Conservation (phyloP, 2,797 vertebrate species). For the Bradypodion ventrale region DNA sequence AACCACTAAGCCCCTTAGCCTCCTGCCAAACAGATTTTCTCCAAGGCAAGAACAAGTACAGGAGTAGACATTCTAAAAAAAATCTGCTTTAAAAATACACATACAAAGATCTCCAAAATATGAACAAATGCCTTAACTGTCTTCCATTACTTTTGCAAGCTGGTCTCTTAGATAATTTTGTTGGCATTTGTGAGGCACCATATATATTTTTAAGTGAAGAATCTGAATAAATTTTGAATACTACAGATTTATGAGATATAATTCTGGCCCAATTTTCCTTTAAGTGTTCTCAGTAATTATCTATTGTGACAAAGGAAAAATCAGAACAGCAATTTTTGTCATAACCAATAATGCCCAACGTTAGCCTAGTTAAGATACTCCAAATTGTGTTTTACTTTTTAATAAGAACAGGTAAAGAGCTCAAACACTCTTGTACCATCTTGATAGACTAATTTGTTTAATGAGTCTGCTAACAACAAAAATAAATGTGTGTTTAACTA, state of each 20-base stretch:
- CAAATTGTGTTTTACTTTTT: not conserved
- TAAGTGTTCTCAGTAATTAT: not conserved
- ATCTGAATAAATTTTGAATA: not conserved
- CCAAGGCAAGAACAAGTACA: not conserved
- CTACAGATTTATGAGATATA: not conserved
- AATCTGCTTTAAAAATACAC: not conserved
- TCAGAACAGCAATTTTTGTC: constrained; percentile 8
- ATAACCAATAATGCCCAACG: not conserved
- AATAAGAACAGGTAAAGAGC: not conserved
- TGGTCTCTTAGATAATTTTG: not conserved
- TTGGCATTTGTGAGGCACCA: not conserved
- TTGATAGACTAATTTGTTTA: not conserved
- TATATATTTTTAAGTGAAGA: not conserved
- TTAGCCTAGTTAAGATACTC: not conserved
- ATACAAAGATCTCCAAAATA: not conserved
- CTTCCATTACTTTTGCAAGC: not conserved
- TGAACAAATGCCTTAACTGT: not conserved
- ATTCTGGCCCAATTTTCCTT: not conserved
- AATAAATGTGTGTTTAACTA: not conserved
- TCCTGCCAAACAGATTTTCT: not conserved
- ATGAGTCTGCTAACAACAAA: not conserved
- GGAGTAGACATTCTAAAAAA: not conserved
- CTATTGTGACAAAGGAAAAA: not conserved
- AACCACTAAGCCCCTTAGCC: not conserved
- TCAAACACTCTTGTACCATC: not conserved